These are phyloP conservation scores for Enteromius anoplus DNA, from an alignment of 2,797 vertebrate species.

Conservation along the genomic window DNA sequence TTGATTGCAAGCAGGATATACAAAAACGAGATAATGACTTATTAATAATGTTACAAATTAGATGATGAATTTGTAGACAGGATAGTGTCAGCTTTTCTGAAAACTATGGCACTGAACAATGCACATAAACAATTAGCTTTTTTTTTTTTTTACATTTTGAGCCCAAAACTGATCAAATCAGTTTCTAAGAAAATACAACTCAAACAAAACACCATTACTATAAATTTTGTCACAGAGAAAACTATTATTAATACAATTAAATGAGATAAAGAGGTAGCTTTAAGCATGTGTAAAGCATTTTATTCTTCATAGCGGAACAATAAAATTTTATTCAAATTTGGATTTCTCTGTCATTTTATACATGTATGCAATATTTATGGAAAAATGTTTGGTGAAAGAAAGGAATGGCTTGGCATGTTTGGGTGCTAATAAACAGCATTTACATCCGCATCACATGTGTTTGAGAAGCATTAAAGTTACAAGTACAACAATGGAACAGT, in stretches of 20 bases:
- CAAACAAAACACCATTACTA: background rate
- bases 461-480: background rate
- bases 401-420: too few species aligned
- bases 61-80: background rate
- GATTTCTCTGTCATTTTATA: background rate
- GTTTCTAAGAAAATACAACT: background rate
- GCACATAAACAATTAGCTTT: background rate
- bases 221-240: background rate
- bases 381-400: background rate
- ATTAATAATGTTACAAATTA: background rate
- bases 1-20: background rate
- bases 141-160: background rate
- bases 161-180: background rate
- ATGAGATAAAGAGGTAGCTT: background rate
- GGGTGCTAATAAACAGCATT: background rate
- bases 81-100: background rate
- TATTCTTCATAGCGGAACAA: slow-evolving; percentile 1
- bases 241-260: background rate
- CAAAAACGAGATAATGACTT: background rate
- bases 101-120: background rate
- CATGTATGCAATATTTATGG: background rate
- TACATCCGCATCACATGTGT: background rate
- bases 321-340: slow-evolving; percentile 15
- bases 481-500: background rate
- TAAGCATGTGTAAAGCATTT: slow-evolving; percentile 1